Percentiles rank a stretch among this genome's conserved stretches.
Evolutionary conservation across 2,888 invertebrate species (phyloP).

Genomic region (Hyposoter dolosus): DNA sequence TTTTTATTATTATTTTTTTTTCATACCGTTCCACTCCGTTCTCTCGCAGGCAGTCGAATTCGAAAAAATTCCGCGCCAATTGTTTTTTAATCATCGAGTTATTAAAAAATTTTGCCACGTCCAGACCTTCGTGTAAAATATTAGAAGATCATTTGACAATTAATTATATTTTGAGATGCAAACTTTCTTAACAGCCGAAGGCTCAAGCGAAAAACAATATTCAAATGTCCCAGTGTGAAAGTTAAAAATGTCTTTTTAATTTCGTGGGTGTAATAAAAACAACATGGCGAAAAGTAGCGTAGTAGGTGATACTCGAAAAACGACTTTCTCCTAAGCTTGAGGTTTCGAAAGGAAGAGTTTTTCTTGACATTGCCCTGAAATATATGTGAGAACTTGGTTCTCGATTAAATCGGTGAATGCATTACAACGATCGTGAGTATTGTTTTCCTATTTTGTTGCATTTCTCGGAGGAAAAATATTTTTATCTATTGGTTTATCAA

Average conservation of each 20-base stretch:
- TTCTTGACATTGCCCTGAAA: not conserved
- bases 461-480: not conserved
- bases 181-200: constrained; percentile 9
- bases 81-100: not conserved
- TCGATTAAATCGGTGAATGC: not conserved
- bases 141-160: not conserved
- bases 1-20: not conserved
- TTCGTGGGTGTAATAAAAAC: constrained; percentile 13
- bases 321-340: constrained; percentile 17
- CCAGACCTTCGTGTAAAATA: not conserved
- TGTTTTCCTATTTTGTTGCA: not conserved
- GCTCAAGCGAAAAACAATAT: constrained; percentile 3
- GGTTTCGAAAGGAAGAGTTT: not conserved
- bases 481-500: no score
- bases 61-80: not conserved
- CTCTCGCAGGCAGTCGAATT: not conserved
- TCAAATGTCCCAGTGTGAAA: not conserved
- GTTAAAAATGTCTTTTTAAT: not conserved
- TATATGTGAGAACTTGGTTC: not conserved
- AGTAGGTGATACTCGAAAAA: constrained; percentile 14
- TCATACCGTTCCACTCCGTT: not conserved
- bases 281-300: not conserved
- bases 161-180: not conserved
- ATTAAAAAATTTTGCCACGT: not conserved
- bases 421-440: not conserved